These are phyloP conservation scores for Nycticorax nycticorax DNA, from an alignment of 2,113 vertebrate genomes.

Conservation along the genomic window DNA sequence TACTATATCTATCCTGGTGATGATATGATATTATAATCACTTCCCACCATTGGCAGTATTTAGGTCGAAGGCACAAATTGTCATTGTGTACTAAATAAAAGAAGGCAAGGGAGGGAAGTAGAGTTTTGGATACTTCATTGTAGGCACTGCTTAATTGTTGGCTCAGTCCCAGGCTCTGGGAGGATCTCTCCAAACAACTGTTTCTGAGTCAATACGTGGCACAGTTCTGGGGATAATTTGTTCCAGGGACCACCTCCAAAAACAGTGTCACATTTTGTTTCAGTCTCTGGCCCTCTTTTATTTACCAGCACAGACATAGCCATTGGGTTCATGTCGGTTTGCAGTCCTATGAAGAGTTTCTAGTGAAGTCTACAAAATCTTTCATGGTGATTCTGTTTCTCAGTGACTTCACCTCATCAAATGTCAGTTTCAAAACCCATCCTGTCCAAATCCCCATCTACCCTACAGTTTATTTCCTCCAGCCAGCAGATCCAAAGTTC, in stretches of 20 bases:
- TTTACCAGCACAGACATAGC: background rate
- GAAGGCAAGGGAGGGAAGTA: background rate
- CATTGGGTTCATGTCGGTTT: background rate
- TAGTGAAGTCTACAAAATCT: background rate
- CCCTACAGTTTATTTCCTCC: background rate
- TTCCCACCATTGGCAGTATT: background rate
- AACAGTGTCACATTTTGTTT: conserved; percentile 15
- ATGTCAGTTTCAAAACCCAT: background rate
- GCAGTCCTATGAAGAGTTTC: background rate
- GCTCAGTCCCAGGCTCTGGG: background rate
- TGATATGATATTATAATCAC: background rate
- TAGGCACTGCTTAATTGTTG: background rate
- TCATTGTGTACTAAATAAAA: background rate
- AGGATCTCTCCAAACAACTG: conserved; percentile 7
- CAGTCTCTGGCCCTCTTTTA: background rate
- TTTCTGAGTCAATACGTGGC: conserved; percentile 10
- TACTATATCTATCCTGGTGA: background rate
- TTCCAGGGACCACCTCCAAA: conserved; percentile 15
- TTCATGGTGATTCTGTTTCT: background rate
- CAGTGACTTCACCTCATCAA: background rate
- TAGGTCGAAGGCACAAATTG: background rate
- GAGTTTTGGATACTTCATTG: background rate
- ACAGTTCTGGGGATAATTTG: conserved; percentile 1
- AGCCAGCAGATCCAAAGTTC: background rate
- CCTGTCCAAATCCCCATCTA: background rate